Conservation (phyloP, 1,140 invertebrate genomes). For the Ips nitidus region DNA sequence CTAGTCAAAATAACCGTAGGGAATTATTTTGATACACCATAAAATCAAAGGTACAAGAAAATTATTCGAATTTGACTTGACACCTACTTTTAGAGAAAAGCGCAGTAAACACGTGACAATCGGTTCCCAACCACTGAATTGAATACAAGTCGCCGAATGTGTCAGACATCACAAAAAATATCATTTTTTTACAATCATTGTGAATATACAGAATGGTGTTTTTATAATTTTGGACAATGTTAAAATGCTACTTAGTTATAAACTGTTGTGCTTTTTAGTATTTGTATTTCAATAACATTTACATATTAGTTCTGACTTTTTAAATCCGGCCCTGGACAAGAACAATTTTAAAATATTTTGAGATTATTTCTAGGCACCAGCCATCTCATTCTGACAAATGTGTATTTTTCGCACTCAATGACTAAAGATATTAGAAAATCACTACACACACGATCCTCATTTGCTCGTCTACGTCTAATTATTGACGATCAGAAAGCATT, state of each 20-base stretch:
- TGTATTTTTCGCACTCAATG: background rate
- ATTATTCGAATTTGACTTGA: too few relatives aligned
- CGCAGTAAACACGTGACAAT: too few relatives aligned
- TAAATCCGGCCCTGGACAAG: slow-evolving; percentile 1
- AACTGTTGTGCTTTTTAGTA: background rate
- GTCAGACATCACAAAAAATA: background rate
- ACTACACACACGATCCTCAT: too few relatives aligned
- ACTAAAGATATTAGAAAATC: background rate
- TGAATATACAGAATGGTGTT: background rate
- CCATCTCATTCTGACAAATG: background rate
- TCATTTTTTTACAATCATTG: background rate
- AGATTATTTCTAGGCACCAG: slow-evolving; percentile 6
- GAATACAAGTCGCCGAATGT: background rate
- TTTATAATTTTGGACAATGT: background rate
- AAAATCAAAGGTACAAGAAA: too few relatives aligned
- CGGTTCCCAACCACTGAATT: background rate
- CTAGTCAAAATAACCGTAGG: too few relatives aligned
- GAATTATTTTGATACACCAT: too few relatives aligned
- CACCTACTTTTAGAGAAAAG: too few relatives aligned
- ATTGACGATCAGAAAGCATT: too few relatives aligned
- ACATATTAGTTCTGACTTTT: background rate
- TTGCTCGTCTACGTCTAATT: too few relatives aligned
- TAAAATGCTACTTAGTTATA: background rate
- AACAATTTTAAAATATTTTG: background rate
- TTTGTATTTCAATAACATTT: background rate